These are phyloP conservation scores for Myotis davidii DNA, from an alignment of 2,113 vertebrate species.

Conservation along the genomic window DNA sequence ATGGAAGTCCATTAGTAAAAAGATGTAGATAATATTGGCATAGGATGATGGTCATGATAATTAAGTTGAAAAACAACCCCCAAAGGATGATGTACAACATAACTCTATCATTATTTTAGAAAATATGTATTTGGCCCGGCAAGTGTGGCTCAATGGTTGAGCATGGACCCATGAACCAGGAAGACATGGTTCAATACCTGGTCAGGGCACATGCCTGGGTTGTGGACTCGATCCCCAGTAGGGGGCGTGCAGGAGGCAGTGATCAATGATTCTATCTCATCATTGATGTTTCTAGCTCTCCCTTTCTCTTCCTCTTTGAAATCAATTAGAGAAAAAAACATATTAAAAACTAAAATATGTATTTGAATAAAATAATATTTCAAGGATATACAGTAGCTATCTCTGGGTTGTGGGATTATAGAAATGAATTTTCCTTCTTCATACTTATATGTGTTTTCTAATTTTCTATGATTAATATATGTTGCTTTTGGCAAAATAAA, in stretches of 20 bases:
- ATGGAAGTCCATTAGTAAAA: neutral
- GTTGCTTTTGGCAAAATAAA: neutral
- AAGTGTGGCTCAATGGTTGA: too few species aligned
- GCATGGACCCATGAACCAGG: too few species aligned
- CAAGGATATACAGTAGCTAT: neutral
- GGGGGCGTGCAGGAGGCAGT: too few species aligned
- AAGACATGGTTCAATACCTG: too few species aligned
- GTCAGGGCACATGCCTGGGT: too few species aligned
- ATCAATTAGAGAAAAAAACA: too few species aligned
- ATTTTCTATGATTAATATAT: neutral
- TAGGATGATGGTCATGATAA: neutral
- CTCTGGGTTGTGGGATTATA: neutral
- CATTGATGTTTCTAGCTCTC: too few species aligned
- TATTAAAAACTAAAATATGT: too few species aligned
- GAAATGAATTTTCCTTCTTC: constrained; percentile 24
- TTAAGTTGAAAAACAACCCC: neutral
- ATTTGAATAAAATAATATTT: neutral
- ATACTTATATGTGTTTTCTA: constrained; percentile 4
- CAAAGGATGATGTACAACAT: neutral
- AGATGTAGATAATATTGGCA: neutral
- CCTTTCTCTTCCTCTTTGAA: too few species aligned
- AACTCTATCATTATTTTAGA: neutral
- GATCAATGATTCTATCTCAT: too few species aligned
- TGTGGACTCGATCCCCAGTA: too few species aligned
- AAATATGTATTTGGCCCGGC: neutral